A percentile compares a stretch with the other conserved stretches of the same genome.
phyloP scores from a whole-genome alignment of 2,888 invertebrate species.

The Xylota sylvarum region DNA sequence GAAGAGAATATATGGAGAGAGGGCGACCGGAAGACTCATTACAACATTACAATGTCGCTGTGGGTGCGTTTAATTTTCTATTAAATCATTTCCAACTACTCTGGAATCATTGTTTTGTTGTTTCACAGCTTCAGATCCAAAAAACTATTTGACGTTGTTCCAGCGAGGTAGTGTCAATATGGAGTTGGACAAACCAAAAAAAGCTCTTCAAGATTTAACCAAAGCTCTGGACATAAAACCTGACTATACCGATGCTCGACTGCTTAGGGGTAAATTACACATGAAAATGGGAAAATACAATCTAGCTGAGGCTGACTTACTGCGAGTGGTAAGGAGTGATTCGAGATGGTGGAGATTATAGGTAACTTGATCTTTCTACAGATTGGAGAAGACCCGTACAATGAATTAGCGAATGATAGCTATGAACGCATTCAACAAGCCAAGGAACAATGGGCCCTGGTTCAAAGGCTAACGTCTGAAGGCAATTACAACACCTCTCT shows the following conservation, averaged over 20 bases:
- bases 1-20: constrained; percentile 94
- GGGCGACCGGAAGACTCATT: constrained; percentile 98
- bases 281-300: constrained; percentile 95
- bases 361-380: constrained; percentile 81
- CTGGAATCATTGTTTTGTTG: constrained; percentile 19
- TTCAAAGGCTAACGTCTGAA: constrained; percentile 88
- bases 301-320: constrained; percentile 93
- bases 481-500: constrained; percentile 87
- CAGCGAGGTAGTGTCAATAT: constrained; percentile 98
- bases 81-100: background rate
- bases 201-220: constrained; percentile 97
- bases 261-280: constrained; percentile 94
- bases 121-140: constrained; percentile 94
- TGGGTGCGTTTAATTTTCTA: constrained; percentile 88
- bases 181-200: constrained; percentile 97
- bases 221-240: constrained; percentile 96
- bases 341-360: background rate
- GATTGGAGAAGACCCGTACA: constrained; percentile 90
- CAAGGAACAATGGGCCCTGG: constrained; percentile 87
- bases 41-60: constrained; percentile 98
- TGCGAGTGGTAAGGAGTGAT: constrained; percentile 91
- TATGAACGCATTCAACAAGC: constrained; percentile 89
- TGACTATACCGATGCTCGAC: constrained; percentile 95
- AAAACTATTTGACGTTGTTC: constrained; percentile 97
- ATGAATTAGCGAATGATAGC: constrained; percentile 90